Conservation (phyloP, 2,113 vertebrate species). For the Megaleporinus macrocephalus region DNA sequence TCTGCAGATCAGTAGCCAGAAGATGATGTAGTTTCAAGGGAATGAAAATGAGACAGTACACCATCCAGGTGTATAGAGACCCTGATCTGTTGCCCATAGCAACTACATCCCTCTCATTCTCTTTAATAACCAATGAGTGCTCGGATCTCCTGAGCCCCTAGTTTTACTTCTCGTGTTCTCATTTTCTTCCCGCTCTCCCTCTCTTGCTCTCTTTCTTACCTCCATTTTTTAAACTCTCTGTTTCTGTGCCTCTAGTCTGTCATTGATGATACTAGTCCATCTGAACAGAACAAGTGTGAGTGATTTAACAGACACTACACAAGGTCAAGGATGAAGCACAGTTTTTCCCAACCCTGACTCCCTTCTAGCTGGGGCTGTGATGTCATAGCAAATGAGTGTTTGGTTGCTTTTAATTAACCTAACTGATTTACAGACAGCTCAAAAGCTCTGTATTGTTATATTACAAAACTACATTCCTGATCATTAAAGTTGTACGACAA, state of each 20-base stretch:
- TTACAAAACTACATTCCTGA: too few species aligned
- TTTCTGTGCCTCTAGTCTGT: conserved; percentile 11
- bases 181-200: conserved; percentile 9
- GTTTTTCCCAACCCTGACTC: conserved; percentile 60
- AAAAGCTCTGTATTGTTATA: too few species aligned
- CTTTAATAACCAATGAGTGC: conserved; percentile 68
- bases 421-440: too few species aligned
- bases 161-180: conserved; percentile 54
- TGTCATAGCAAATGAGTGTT: too few species aligned
- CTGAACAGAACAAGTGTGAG: too few species aligned
- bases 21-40: background rate
- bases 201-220: conserved; percentile 19
- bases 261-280: too few species aligned
- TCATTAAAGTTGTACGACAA: too few species aligned
- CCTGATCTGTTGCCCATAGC: conserved; percentile 59
- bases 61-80: conserved; percentile 61
- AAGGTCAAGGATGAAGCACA: conserved; percentile 63
- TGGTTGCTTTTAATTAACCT: too few species aligned
- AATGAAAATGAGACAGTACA: background rate
- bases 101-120: conserved; percentile 62
- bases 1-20: background rate
- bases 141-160: conserved; percentile 64
- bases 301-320: too few species aligned
- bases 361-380: too few species aligned
- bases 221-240: conserved; percentile 43